Evolutionary conservation across 35 echinoderm and acorn worm genomes (phyloP).

Genomic region (Ptychodera flava): DNA sequence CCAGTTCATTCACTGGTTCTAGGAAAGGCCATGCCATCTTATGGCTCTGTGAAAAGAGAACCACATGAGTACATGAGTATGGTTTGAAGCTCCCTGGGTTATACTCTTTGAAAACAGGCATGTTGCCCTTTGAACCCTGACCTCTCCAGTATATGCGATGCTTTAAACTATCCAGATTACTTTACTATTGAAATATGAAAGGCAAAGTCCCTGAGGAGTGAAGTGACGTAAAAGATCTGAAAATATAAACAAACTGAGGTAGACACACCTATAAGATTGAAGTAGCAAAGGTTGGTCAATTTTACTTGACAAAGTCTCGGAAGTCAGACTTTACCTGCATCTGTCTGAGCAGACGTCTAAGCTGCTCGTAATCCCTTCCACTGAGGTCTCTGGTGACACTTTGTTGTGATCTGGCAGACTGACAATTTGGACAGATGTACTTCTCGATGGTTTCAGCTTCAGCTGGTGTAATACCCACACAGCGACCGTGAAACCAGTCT

Average conservation of each 20-base stretch:
- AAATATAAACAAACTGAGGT: too few species aligned
- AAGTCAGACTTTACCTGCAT: constrained; percentile 94
- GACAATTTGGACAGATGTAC: constrained; percentile 87
- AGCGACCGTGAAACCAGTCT: constrained; percentile 94
- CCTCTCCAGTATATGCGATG: too few species aligned
- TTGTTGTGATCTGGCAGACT: constrained; percentile 43
- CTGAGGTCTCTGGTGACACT: constrained; percentile 52
- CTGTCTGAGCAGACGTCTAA: constrained; percentile 69
- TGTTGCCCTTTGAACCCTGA: too few species aligned
- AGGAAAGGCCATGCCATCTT: constrained; percentile 99
- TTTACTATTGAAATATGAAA: too few species aligned
- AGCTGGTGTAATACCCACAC: constrained; percentile 70
- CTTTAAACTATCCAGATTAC: too few species aligned
- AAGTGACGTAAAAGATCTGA: too few species aligned
- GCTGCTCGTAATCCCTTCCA: constrained; percentile 73
- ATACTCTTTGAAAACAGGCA: too few species aligned
- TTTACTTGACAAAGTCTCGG: too few species aligned
- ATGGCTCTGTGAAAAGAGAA: constrained; percentile 60
- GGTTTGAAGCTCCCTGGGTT: too few species aligned
- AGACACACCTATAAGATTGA: too few species aligned
- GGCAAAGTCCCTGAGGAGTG: too few species aligned
- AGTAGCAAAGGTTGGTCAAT: too few species aligned
- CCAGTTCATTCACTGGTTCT: constrained; percentile 82
- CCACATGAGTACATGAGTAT: background rate
- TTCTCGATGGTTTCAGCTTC: constrained; percentile 91